Percentiles rank a stretch among this genome's conserved stretches.
These are phyloP conservation scores for Eubucco bourcierii DNA, from an alignment of 2,113 vertebrate species.

Conservation along the genomic window DNA sequence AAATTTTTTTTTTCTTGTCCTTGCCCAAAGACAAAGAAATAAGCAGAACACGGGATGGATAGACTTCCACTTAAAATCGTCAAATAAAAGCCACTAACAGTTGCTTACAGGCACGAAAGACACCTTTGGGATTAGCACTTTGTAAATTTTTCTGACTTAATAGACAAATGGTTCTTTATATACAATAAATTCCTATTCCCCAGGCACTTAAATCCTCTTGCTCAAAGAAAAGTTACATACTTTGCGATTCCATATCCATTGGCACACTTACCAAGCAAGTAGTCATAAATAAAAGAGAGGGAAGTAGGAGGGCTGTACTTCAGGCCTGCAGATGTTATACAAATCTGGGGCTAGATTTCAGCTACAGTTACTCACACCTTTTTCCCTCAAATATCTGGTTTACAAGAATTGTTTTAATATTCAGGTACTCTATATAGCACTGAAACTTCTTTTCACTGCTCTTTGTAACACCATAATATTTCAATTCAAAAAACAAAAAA, in stretches of 20 bases:
- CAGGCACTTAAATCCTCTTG: neutral
- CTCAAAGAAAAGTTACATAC: neutral
- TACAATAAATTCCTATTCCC: neutral
- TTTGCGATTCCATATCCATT: neutral
- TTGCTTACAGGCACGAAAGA: neutral
- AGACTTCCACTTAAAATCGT: neutral
- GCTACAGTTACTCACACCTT: neutral
- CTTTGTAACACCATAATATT: neutral
- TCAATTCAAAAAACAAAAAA: neutral
- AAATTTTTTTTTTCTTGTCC: neutral
- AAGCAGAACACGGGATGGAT: neutral
- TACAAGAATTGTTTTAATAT: neutral
- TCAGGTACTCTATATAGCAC: neutral
- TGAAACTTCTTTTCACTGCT: neutral
- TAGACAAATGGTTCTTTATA: neutral
- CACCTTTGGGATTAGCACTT: neutral
- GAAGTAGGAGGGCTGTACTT: neutral
- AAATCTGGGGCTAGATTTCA: neutral
- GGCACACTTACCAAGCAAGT: neutral
- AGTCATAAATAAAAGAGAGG: neutral
- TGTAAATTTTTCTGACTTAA: slow-evolving; percentile 11
- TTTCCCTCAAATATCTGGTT: neutral
- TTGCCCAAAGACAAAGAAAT: slow-evolving; percentile 30
- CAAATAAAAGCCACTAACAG: neutral
- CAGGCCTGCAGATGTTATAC: neutral